Percentiles rank a stretch among this genome's conserved stretches.
These are phyloP conservation scores for Margaritifera margaritifera DNA, from an alignment of 2,888 invertebrate genomes.

Conservation along the genomic window DNA sequence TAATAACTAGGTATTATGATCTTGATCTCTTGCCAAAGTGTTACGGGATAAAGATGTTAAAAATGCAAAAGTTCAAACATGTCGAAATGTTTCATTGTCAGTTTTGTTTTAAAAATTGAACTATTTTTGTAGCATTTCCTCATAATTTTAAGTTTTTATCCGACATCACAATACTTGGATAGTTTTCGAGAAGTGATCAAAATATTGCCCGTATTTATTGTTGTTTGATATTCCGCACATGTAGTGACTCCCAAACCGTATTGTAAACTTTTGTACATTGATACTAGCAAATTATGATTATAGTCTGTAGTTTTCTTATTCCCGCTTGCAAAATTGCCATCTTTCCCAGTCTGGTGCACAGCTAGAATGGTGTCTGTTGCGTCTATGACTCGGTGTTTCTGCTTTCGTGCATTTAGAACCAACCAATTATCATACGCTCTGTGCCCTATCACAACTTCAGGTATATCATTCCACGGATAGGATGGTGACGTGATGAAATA, in stretches of 20 bases:
- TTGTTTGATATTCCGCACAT: conserved; percentile 39
- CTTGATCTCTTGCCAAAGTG: too few species aligned
- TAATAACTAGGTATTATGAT: too few species aligned
- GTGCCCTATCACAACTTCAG: conserved; percentile 61
- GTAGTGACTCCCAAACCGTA: conserved; percentile 50
- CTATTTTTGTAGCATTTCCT: too few species aligned
- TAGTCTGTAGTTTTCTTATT: conserved; percentile 45
- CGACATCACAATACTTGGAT: too few species aligned
- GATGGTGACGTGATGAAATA: conserved; percentile 54
- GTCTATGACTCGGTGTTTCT: conserved; percentile 50
- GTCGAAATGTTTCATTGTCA: too few species aligned
- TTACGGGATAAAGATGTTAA: too few species aligned
- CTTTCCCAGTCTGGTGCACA: conserved; percentile 59
- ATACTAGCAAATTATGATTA: conserved; percentile 46
- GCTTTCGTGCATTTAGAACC: conserved; percentile 49
- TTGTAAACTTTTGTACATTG: conserved; percentile 42
- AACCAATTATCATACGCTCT: conserved; percentile 65
- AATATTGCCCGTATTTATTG: too few species aligned
- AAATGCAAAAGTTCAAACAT: too few species aligned
- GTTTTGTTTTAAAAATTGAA: too few species aligned
- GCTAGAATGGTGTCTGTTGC: conserved; percentile 54
- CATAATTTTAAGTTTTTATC: too few species aligned
- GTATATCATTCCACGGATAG: conserved; percentile 59
- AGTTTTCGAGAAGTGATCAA: too few species aligned
- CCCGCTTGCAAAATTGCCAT: conserved; percentile 57